Base-by-base conservation (phyloP, 2,797 vertebrate species). In the Limosa lapponica region DNA sequence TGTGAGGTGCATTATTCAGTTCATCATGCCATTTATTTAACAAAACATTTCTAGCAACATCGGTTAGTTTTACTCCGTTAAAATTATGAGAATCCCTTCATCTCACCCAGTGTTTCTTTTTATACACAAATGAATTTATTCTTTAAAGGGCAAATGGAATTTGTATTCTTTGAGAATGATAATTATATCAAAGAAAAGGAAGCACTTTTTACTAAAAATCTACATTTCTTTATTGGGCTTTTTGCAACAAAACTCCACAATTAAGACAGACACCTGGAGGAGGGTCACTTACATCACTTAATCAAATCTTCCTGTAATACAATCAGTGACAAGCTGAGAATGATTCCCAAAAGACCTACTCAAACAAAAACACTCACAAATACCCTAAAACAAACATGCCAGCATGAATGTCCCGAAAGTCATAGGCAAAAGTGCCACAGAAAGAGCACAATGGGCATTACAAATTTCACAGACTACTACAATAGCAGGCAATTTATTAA, bases 91-190 rank as follows among this genome's bases (percentile, higher is more conserved):
- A 96, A 70, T 85, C 30, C 5, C 41, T 87, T 94, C 25, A 79
- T 82, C 59, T 87, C 41, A 95, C 91, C 59, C 51, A 87, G 8
- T 77, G 44, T 58, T 81, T 94, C 41, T 87, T 96, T 96, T 96
- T 93, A 83, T 86, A 67, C 49, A 84, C 44, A 82, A 52, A 89
- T 80, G 17, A 61, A 30, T 74, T 88, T 95, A 90, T 84, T 92
- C 84, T 80, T 75, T 89, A 75, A 32, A 10, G 1, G 2, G 1
- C 25, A 55, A 48, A 70, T 64, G 54, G 19, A 37, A 16, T 24
- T 49, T 23, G 27, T 36, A 43, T 36, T 65, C 16, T 57, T 87
- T 25, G 57, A 49, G 2, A 61, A 52, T 61, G 3, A 46, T 52
- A 77, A 52, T 19, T 37, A 44, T 30, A 34, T 20, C 25, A 69